Conservation (phyloP, 2,113 vertebrate species). For the Agapornis roseicollis region DNA sequence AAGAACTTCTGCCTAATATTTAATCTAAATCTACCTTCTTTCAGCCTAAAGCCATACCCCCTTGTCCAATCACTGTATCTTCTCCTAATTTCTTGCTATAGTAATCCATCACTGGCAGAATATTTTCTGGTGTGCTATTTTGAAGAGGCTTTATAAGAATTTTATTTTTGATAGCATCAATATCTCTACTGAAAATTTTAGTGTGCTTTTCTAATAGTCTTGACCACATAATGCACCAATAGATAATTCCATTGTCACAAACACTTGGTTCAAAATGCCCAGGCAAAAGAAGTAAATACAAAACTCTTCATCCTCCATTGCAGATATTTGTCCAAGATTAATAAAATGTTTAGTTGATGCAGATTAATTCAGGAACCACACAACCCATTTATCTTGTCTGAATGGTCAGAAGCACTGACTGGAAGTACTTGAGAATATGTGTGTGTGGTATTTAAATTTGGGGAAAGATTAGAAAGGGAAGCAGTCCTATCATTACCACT, state of each 20-base stretch:
- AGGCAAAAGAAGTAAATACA: background rate
- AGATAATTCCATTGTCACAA: background rate
- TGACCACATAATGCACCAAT: background rate
- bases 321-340: background rate
- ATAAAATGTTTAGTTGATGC: background rate
- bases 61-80: background rate
- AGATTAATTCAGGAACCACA: background rate
- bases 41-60: background rate
- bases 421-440: background rate
- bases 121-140: background rate
- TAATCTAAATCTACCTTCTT: background rate
- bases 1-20: background rate
- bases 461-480: background rate
- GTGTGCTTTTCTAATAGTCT: background rate
- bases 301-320: background rate
- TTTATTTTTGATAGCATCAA: background rate
- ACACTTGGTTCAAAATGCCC: background rate
- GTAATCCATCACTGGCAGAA: background rate
- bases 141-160: background rate
- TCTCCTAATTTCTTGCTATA: background rate
- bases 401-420: background rate
- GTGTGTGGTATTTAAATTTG: background rate
- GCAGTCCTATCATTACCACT: background rate
- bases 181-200: background rate
- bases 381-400: background rate